Percentiles rank a stretch among this genome's conserved stretches.
Evolutionary conservation across 2,888 invertebrate species (phyloP).

Genomic region (Agrotis puta): DNA sequence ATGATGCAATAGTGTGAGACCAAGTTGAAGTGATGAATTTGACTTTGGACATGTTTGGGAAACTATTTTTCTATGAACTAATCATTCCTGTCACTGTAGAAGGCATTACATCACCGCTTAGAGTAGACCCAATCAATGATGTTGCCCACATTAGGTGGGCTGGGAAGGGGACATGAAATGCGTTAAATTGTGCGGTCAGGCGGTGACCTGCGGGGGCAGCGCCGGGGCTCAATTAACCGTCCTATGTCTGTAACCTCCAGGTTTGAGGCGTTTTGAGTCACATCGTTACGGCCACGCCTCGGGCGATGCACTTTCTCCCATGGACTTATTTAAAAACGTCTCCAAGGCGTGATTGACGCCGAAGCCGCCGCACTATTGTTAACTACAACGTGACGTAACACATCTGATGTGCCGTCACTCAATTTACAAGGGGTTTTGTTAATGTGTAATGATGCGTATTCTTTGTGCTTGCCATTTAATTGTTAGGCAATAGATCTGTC

Average conservation of each 20-base stretch:
- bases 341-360: constrained; percentile 87
- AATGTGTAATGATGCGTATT: constrained; percentile 89
- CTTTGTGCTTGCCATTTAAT: constrained; percentile 88
- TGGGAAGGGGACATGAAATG: constrained; percentile 56
- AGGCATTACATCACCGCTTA: constrained; percentile 50
- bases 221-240: constrained; percentile 78
- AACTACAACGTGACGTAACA: constrained; percentile 82
- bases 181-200: constrained; percentile 68
- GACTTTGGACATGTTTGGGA: constrained; percentile 17
- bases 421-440: constrained; percentile 86
- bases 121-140: constrained; percentile 71
- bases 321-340: constrained; percentile 89
- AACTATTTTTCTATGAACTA: constrained; percentile 44
- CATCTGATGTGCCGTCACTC: constrained; percentile 87
- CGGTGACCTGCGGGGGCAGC: constrained; percentile 75
- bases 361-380: constrained; percentile 83
- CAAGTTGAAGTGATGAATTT: constrained; percentile 12
- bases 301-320: constrained; percentile 86
- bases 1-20: constrained; percentile 35
- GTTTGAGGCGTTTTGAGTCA: constrained; percentile 36
- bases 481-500: constrained; percentile 85
- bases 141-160: constrained; percentile 65
- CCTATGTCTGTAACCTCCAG: constrained; percentile 62
- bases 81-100: constrained; percentile 61
- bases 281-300: constrained; percentile 68